Conservation (phyloP, 1,140 invertebrate species). For the Episyrphus balteatus region DNA sequence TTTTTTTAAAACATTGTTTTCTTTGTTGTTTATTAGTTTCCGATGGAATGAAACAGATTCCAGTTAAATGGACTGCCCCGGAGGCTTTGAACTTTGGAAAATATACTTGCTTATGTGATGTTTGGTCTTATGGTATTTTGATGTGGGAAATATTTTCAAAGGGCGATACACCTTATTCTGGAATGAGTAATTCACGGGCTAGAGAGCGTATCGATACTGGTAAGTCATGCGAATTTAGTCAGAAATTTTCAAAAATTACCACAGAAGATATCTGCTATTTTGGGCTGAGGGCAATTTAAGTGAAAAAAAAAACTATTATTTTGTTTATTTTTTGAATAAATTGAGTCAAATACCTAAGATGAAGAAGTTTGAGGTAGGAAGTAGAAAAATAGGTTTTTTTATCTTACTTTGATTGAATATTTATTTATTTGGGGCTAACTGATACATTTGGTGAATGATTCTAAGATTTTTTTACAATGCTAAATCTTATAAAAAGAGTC, state of each 20-base stretch:
- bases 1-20: neutral
- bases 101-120: conserved; percentile 94
- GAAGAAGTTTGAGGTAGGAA: no score
- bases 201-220: conserved; percentile 88
- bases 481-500: no score
- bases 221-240: no score
- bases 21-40: conserved; percentile 50
- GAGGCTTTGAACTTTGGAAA: conserved; percentile 92
- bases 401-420: no score
- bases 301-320: no score
- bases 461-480: no score
- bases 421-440: no score
- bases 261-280: neutral
- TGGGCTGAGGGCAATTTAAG: neutral
- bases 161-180: conserved; percentile 86
- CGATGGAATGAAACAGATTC: conserved; percentile 96
- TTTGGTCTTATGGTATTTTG: conserved; percentile 96
- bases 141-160: conserved; percentile 96
- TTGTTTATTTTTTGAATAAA: no score
- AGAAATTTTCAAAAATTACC: neutral
- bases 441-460: no score
- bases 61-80: conserved; percentile 95
- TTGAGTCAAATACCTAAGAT: no score
- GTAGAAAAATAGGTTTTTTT: no score
- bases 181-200: conserved; percentile 85